phyloP scores from a whole-genome alignment of 2,113 vertebrate species.

The Carassius carassius region DNA sequence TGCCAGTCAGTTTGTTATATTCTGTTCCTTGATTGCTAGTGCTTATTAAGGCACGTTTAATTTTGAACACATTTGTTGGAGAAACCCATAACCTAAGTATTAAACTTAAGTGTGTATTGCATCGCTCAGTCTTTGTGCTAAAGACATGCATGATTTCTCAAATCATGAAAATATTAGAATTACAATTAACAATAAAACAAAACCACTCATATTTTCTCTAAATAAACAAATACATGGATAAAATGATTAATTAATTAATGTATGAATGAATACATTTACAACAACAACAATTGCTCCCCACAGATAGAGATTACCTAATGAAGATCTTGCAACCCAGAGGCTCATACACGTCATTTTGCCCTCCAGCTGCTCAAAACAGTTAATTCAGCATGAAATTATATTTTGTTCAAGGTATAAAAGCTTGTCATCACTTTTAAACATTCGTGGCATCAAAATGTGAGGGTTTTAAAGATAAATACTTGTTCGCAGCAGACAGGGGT shows the following conservation, averaged over 20 bases:
- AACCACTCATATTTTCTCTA: too few relatives aligned
- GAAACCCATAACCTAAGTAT: not conserved
- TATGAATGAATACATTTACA: too few relatives aligned
- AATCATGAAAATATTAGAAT: too few relatives aligned
- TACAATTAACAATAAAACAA: too few relatives aligned
- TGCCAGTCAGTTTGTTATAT: not conserved
- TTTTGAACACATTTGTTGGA: not conserved
- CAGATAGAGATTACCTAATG: conserved; percentile 52
- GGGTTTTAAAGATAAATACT: conserved; percentile 72
- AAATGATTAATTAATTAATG: too few relatives aligned
- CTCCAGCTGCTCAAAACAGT: conserved; percentile 72
- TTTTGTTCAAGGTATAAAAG: conserved; percentile 68
- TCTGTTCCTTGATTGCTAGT: not conserved
- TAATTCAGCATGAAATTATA: conserved; percentile 79
- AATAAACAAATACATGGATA: too few relatives aligned
- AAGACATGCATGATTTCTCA: not conserved
- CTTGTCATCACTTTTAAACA: conserved; percentile 71
- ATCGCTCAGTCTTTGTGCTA: not conserved
- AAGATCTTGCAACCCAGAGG: conserved; percentile 61
- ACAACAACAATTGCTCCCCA: not conserved
- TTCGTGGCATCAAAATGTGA: conserved; percentile 69
- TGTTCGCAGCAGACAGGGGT: conserved; percentile 64
- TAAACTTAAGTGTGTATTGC: not conserved
- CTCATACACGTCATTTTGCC: conserved; percentile 58
- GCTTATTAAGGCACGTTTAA: not conserved